A percentile compares a stretch with the other conserved stretches of the same genome.
phyloP scores from a whole-genome alignment of 2,888 invertebrate genomes.

The Perdita meconis region DNA sequence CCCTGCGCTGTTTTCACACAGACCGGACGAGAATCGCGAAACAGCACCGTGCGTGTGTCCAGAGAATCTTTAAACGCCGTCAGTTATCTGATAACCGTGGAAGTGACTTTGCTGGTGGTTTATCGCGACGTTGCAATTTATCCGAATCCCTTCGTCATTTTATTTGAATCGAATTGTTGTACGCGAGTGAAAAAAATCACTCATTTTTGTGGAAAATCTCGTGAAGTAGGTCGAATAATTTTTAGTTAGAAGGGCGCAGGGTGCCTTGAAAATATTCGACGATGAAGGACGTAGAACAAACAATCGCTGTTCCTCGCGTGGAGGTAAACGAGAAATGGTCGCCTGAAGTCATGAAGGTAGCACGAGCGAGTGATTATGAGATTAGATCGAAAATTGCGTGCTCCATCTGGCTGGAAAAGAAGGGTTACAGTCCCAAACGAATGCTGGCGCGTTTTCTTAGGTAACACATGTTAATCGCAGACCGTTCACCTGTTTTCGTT shows the following conservation, averaged over 20 bases:
- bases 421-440: constrained; percentile 43
- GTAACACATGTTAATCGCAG: constrained; percentile 45
- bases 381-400: constrained; percentile 65
- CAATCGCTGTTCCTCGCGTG: constrained; percentile 47
- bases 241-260: no score
- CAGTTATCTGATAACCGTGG: neutral
- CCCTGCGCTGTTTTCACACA: neutral
- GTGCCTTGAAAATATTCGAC: no score
- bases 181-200: no score
- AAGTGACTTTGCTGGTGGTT: neutral
- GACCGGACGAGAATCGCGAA: neutral
- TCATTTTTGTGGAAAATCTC: no score
- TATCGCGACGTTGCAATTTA: no score
- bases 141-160: no score
- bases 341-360: constrained; percentile 3
- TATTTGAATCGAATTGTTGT: no score
- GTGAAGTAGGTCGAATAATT: no score
- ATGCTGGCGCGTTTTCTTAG: constrained; percentile 72
- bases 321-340: constrained; percentile 21
- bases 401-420: constrained; percentile 67
- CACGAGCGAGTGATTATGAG: constrained; percentile 57
- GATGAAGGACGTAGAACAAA: constrained; percentile 4
- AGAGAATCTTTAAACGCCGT: neutral
- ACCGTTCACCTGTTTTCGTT: constrained; percentile 25
- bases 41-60: neutral